phyloP scores from a whole-genome alignment of 2,797 vertebrate genomes.

The Chromis chromis region DNA sequence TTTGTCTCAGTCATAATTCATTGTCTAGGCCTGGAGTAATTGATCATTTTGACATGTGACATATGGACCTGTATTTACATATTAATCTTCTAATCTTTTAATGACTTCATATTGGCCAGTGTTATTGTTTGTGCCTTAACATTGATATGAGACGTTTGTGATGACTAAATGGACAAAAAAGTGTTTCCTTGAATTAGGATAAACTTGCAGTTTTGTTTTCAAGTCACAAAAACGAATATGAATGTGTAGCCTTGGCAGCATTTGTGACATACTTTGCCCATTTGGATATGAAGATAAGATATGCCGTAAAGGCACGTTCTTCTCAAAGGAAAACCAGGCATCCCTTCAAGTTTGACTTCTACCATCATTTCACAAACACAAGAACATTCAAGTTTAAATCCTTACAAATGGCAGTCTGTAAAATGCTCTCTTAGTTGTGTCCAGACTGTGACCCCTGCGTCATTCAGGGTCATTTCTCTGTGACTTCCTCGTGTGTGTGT shows the following conservation, averaged over 20 bases:
- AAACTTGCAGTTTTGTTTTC: neutral
- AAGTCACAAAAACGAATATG: neutral
- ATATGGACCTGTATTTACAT: neutral
- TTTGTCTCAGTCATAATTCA: neutral
- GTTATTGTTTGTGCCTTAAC: neutral
- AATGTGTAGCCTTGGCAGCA: neutral
- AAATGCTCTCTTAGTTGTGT: slow-evolving; percentile 52
- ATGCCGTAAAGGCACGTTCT: neutral
- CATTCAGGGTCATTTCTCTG: slow-evolving; percentile 73
- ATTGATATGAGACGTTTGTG: neutral
- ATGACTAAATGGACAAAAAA: neutral
- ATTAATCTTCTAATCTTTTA: neutral
- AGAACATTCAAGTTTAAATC: slow-evolving; percentile 31
- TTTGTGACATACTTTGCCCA: neutral
- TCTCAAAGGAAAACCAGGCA: slow-evolving; percentile 8
- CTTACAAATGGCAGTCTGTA: slow-evolving; percentile 64
- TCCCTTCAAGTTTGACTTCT: neutral
- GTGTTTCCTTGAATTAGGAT: neutral
- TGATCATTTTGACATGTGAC: slow-evolving; percentile 5
- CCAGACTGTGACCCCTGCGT: slow-evolving; percentile 75
- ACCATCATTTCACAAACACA: slow-evolving; percentile 3
- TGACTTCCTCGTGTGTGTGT: slow-evolving; percentile 44
- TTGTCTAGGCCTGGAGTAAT: neutral
- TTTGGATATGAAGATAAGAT: neutral
- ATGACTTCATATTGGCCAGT: neutral